phyloP scores from a whole-genome alignment of 1,140 invertebrate genomes.

The Planococcus citri region DNA sequence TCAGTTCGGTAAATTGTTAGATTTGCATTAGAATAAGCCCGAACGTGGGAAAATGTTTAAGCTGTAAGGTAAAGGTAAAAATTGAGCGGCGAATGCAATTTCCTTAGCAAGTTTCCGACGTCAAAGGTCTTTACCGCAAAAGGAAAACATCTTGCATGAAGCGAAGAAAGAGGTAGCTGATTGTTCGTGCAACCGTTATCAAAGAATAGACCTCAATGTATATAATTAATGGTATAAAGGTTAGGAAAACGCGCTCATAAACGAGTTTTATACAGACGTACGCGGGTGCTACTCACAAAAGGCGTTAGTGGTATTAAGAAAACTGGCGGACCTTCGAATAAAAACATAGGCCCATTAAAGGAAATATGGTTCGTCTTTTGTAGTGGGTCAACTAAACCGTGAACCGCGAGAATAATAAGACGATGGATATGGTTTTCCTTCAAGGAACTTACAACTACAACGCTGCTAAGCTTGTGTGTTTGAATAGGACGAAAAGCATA shows the following conservation, averaged over 20 bases:
- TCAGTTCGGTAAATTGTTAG: too few relatives aligned
- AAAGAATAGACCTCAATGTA: slow-evolving; percentile 7
- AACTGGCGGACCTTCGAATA: neutral
- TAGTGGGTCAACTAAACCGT: slow-evolving; percentile 13
- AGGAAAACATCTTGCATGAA: neutral
- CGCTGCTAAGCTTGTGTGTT: neutral
- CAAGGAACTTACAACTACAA: neutral
- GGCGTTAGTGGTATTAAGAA: slow-evolving; percentile 2
- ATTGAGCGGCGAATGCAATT: neutral
- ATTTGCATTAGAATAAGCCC: too few relatives aligned
- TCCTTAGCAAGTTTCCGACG: neutral
- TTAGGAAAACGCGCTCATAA: neutral
- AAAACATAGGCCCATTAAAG: neutral
- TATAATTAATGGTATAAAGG: slow-evolving; percentile 8
- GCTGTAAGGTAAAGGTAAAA: neutral
- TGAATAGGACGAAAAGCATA: slow-evolving; percentile 16
- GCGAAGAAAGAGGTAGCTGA: neutral
- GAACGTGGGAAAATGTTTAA: neutral
- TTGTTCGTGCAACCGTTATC: neutral
- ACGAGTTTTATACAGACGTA: neutral
- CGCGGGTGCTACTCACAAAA: neutral
- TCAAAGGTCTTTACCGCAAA: neutral
- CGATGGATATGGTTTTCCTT: slow-evolving; percentile 18
- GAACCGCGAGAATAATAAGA: slow-evolving; percentile 16
- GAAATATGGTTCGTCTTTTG: slow-evolving; percentile 10